phyloP scores from a whole-genome alignment of 2,888 invertebrate species.

The Galerucella pusilla region DNA sequence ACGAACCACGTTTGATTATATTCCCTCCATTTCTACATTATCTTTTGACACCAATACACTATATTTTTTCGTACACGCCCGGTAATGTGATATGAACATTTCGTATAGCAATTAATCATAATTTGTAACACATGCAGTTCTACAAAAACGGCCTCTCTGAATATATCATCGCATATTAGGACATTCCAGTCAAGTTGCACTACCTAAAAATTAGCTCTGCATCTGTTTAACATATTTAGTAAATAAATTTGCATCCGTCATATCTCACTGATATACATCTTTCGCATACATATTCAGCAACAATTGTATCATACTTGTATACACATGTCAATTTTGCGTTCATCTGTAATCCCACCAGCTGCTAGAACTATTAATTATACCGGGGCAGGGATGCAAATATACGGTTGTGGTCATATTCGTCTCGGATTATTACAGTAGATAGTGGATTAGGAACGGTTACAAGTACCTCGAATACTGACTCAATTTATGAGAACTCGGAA shows the following conservation, averaged over 20 bases:
- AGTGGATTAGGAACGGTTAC: conserved; percentile 47
- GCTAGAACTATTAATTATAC: conserved; percentile 30
- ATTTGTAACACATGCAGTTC: conserved; percentile 1
- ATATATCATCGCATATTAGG: conserved; percentile 12
- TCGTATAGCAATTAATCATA: background rate
- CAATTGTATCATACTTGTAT: conserved; percentile 26
- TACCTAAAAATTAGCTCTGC: conserved; percentile 12
- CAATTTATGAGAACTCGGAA: conserved; percentile 44
- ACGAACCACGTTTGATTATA: no score
- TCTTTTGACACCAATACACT: background rate
- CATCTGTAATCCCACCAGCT: conserved; percentile 19
- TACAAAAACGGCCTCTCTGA: background rate
- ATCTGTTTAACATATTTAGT: conserved; percentile 21
- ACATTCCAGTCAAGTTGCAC: conserved; percentile 12
- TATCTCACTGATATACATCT: conserved; percentile 33
- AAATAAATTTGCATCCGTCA: conserved; percentile 30
- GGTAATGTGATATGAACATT: background rate
- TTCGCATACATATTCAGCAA: conserved; percentile 31
- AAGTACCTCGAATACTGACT: conserved; percentile 38
- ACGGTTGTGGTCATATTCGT: conserved; percentile 45
- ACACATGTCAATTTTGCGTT: conserved; percentile 29
- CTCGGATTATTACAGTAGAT: conserved; percentile 46
- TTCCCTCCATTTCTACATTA: no score
- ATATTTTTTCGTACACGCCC: background rate
- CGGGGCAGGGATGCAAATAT: conserved; percentile 43